phyloP scores from a whole-genome alignment of 1,140 invertebrate species.

The Pogonomyrmex barbatus region DNA sequence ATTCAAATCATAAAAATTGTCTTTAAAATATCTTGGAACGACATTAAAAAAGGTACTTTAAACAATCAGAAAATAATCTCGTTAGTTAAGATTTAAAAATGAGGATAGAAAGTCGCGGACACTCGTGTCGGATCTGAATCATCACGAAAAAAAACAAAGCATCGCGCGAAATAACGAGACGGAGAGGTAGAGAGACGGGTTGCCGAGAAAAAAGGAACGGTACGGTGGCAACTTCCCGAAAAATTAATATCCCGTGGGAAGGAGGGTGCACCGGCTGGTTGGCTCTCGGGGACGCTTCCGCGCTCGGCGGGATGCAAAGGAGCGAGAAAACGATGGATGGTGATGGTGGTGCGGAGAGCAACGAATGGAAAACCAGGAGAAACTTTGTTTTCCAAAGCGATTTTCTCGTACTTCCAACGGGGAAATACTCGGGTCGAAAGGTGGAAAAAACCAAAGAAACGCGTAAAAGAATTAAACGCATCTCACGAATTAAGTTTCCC shows the following conservation, averaged over 20 bases:
- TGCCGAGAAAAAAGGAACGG: slow-evolving; percentile 22
- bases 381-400: slow-evolving; percentile 77
- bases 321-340: slow-evolving; percentile 49
- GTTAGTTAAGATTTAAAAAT: background rate
- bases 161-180: background rate
- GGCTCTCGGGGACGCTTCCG: slow-evolving; percentile 66
- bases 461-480: slow-evolving; percentile 8
- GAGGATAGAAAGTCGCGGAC: background rate
- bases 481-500: slow-evolving; percentile 28
- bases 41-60: background rate
- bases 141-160: slow-evolving; percentile 66
- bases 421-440: background rate
- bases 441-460: slow-evolving; percentile 15
- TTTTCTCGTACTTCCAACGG: slow-evolving; percentile 10
- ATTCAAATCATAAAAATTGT: background rate
- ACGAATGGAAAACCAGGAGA: slow-evolving; percentile 62
- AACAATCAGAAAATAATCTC: background rate
- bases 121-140: slow-evolving; percentile 67
- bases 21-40: background rate
- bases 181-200: background rate
- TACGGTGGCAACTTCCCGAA: slow-evolving; percentile 78
- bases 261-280: slow-evolving; percentile 74
- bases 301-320: slow-evolving; percentile 32
- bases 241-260: slow-evolving; percentile 80
- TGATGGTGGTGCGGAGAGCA: slow-evolving; percentile 3